Conservation (phyloP, 1,140 invertebrate genomes). For the Drosophila triauraria region DNA sequence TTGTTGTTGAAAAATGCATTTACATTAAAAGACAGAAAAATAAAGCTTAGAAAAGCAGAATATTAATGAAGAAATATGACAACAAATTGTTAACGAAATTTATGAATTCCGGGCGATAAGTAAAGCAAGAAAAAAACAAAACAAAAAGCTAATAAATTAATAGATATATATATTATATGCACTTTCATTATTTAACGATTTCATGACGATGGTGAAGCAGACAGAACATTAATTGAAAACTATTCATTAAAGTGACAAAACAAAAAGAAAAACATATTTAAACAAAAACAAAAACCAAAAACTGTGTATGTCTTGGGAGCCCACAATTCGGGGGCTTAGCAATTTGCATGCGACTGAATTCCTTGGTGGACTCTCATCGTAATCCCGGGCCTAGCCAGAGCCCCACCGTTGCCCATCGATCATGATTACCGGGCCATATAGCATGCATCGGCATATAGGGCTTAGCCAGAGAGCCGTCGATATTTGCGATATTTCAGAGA, state of each 20-base stretch:
- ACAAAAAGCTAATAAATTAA: conserved; percentile 33
- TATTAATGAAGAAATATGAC: conserved; percentile 15
- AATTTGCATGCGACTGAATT: conserved; percentile 30
- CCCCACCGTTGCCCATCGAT: conserved; percentile 51
- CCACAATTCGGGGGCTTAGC: conserved; percentile 12
- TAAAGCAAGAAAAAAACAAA: conserved; percentile 24
- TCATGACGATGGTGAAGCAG: conserved; percentile 44
- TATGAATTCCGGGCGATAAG: conserved; percentile 53
- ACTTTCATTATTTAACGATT: conserved; percentile 79
- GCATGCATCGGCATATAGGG: conserved; percentile 43
- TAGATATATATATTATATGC: conserved; percentile 75
- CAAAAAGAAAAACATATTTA: conserved; percentile 64
- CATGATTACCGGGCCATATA: conserved; percentile 45
- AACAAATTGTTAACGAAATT: conserved; percentile 72
- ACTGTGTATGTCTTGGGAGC: conserved; percentile 25
- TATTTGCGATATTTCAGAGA: conserved; percentile 5
- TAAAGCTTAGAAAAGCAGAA: conserved; percentile 40
- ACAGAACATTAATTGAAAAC: conserved; percentile 72
- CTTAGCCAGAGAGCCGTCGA: conserved; percentile 4
- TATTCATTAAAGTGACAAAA: conserved; percentile 81
- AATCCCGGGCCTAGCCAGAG: conserved; percentile 19
- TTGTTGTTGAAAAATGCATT: conserved; percentile 83
- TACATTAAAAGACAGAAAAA: conserved; percentile 47
- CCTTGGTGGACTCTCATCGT: conserved; percentile 23
- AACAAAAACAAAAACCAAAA: conserved; percentile 29